phyloP scores from a whole-genome alignment of 2,113 vertebrate genomes.

The Passer montanus region DNA sequence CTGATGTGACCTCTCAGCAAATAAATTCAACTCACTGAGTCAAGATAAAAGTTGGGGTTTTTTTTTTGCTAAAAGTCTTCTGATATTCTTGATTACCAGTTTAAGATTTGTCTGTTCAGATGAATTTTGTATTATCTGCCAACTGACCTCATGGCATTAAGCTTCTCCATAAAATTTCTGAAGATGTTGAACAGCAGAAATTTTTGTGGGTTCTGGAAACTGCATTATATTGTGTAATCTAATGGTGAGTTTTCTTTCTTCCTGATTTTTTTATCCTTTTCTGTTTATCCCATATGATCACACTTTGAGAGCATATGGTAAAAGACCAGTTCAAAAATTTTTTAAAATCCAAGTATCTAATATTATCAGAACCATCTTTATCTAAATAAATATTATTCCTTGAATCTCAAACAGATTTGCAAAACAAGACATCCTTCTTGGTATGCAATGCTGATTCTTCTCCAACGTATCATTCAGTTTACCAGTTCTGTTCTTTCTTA shows the following conservation, averaged over 20 bases:
- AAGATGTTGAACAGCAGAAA: not conserved
- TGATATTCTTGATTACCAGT: not conserved
- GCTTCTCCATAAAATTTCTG: not conserved
- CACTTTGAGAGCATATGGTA: not conserved
- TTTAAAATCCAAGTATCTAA: not conserved
- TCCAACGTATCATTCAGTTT: not conserved
- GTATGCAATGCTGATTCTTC: not conserved
- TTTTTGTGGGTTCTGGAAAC: conserved; percentile 1
- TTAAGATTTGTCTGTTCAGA: not conserved
- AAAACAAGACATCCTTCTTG: not conserved
- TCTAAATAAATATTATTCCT: not conserved
- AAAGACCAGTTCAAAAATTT: not conserved
- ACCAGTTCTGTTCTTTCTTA: not conserved
- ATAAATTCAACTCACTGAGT: not conserved
- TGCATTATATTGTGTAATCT: not conserved
- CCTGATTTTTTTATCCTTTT: not conserved
- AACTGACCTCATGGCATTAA: not conserved
- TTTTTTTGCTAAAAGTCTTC: not conserved
- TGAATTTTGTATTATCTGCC: not conserved
- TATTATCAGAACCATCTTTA: not conserved
- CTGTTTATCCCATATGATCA: not conserved
- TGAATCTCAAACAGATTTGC: not conserved
- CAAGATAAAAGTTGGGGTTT: not conserved
- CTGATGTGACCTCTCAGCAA: not conserved
- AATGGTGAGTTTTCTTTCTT: not conserved